Base-by-base conservation (phyloP, 2,113 vertebrate genomes). In the Syngnathus scovelli region DNA sequence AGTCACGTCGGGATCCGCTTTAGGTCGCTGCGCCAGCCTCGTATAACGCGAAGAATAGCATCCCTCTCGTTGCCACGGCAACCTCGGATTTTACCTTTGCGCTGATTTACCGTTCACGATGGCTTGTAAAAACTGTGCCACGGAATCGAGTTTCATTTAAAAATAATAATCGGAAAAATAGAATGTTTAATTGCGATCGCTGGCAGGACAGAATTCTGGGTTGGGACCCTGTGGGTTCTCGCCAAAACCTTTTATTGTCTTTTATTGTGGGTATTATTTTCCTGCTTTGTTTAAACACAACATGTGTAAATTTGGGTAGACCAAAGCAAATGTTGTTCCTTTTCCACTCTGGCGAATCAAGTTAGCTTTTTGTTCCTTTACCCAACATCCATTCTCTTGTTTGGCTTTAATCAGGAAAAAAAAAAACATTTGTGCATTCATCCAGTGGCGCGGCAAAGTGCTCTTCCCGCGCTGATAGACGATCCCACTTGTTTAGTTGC, bases 201-300 rank as follows among this genome's bases (percentile, higher is more conserved):
- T 64, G 70, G 77, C 59, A 72, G n/a, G 27, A 33, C 59, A 23
- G 12, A 66, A 66, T 73, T 74, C 60, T 67, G 48, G 58, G 63
- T 81, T 67, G 49, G 49, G 49, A 68, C 48, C 64, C 36, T 77
- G 55, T 61, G 69, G 66, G 71, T 61, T 58, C 41, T 64, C 19
- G 49, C 2, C 38, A 58, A 0, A 72, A 13, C 55, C 80, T 85
- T 79, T 72, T 58, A 10, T 81, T 83, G 75, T 76, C 77, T 5
- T 33, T 33, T 58, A 1, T 63, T 59, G 64, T 61, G 27, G 63
- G 10, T 18, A 74, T 74, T 75, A 61, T 70, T 80, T 78, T 76
- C 68, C 74, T 78, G 61, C 61, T 66, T 54, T 37, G 70, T 63
- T 79, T 83, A 67, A 74, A 75, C 66, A 54, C 69, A 85, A 54